phyloP scores from a whole-genome alignment of 2,888 invertebrate species.

The Cacoxenus indagator region DNA sequence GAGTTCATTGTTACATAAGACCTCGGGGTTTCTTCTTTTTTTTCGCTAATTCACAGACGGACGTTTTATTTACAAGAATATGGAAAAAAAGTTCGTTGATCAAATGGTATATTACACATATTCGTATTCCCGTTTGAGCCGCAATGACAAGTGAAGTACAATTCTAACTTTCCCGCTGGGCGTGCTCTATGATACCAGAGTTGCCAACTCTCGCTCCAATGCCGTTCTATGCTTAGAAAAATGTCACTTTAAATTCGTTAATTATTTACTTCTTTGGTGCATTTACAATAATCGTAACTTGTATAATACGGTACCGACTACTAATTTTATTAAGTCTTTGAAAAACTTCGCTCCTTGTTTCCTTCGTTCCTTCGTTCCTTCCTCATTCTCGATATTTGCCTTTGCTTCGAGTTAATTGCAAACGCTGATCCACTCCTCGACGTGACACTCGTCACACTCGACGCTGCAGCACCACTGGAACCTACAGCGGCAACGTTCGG shows the following conservation, averaged over 20 bases:
- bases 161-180: too few species aligned
- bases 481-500: slow-evolving; percentile 88
- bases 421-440: slow-evolving; percentile 90
- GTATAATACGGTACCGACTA: background rate
- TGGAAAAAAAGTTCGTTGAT: background rate
- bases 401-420: slow-evolving; percentile 75
- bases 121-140: background rate
- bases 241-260: background rate
- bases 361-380: background rate
- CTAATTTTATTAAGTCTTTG: slow-evolving; percentile 13
- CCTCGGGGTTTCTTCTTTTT: background rate
- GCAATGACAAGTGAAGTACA: too few species aligned
- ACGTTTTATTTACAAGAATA: background rate
- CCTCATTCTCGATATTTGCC: background rate
- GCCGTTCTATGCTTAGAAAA: background rate
- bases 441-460: slow-evolving; percentile 87
- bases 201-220: too few species aligned
- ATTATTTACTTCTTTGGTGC: background rate
- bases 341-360: background rate
- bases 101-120: background rate
- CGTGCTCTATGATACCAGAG: too few species aligned
- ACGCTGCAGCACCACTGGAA: slow-evolving; percentile 97
- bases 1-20: background rate
- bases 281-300: background rate
- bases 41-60: background rate